A percentile compares a stretch with the other conserved stretches of the same genome.
phyloP scores from a whole-genome alignment of 2,888 invertebrate genomes.

The Phaedon cochleariae region DNA sequence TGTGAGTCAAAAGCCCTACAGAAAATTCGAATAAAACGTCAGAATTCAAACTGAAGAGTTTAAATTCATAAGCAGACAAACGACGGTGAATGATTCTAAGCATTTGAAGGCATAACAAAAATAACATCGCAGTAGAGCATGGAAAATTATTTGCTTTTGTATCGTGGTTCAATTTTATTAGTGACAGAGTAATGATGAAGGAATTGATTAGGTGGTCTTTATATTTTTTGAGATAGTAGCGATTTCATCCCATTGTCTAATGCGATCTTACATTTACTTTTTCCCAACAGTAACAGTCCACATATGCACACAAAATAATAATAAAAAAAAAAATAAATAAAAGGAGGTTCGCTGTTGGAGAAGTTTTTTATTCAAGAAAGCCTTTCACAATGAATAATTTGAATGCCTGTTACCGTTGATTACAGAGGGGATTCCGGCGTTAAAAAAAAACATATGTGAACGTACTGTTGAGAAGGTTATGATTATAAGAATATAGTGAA shows the following conservation, averaged over 20 bases:
- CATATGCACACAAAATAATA: conserved; percentile 46
- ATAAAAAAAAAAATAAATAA: conserved; percentile 23
- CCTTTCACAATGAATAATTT: conserved; percentile 10
- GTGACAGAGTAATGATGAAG: too few relatives aligned
- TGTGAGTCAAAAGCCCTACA: conserved; percentile 87
- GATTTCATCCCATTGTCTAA: too few relatives aligned
- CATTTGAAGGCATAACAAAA: background rate
- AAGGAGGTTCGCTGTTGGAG: conserved; percentile 1
- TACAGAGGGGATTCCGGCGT: background rate
- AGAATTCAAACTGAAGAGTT: background rate
- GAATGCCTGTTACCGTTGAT: conserved; percentile 21
- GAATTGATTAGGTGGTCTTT: too few relatives aligned
- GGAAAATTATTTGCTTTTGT: background rate
- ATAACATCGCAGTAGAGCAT: conserved; percentile 2
- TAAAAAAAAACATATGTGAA: conserved; percentile 40
- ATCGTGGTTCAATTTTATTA: too few relatives aligned
- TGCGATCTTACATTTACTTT: conserved; percentile 26
- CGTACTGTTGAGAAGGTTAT: conserved; percentile 45
- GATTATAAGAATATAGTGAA: conserved; percentile 27
- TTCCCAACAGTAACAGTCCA: conserved; percentile 50
- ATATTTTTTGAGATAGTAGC: too few relatives aligned
- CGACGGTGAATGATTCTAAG: conserved; percentile 25
- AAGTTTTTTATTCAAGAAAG: conserved; percentile 6
- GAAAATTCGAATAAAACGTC: conserved; percentile 1
- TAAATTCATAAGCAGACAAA: conserved; percentile 21